Evolutionary conservation across 2,888 invertebrate species (phyloP).

Genomic region (Petrolisthes manimaculis): DNA sequence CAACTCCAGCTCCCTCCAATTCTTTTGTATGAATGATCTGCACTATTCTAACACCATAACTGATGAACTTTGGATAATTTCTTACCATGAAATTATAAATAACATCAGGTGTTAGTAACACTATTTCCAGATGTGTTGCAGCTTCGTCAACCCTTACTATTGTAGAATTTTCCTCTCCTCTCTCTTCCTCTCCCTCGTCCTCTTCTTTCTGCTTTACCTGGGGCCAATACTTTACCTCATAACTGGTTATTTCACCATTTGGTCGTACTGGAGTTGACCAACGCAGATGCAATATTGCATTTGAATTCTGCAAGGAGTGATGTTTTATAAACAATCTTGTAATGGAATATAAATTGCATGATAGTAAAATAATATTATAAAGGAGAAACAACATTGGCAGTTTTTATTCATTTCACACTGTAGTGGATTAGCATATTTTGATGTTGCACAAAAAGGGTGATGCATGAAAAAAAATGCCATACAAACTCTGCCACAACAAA

Average conservation of each 20-base stretch:
- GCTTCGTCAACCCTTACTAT: constrained; percentile 17
- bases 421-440: too few species aligned
- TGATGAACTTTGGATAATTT: background rate
- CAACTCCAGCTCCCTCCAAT: too few species aligned
- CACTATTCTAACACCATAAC: too few species aligned
- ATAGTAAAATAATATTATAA: too few species aligned
- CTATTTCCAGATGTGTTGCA: constrained; percentile 15
- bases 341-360: too few species aligned
- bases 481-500: too few species aligned
- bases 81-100: constrained; percentile 39
- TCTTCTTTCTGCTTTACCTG: background rate
- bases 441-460: too few species aligned
- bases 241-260: constrained; percentile 82
- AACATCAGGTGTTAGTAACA: constrained; percentile 15
- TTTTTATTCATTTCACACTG: too few species aligned
- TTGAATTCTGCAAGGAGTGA: constrained; percentile 19
- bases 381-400: too few species aligned
- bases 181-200: background rate
- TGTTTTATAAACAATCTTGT: too few species aligned
- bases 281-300: constrained; percentile 74
- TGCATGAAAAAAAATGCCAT: too few species aligned
- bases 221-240: constrained; percentile 79
- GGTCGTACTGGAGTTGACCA: constrained; percentile 83
- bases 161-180: background rate
- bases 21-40: too few species aligned